Evolutionary conservation across 1,140 invertebrate genomes (phyloP).

Genomic region (Venustaconcha ellipsiformis): DNA sequence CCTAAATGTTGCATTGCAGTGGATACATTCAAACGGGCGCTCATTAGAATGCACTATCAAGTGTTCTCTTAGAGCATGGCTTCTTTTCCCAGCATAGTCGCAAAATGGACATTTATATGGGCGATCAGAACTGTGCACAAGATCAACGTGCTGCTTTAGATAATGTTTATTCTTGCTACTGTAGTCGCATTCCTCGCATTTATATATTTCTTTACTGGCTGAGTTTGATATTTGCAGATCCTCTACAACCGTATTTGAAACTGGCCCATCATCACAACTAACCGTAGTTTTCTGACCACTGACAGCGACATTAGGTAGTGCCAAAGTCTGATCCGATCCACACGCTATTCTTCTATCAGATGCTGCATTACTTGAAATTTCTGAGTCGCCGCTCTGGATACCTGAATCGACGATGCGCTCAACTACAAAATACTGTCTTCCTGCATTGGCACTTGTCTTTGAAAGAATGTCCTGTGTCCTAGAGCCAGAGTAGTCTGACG

Average conservation of each 20-base stretch:
- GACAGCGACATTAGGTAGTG: neutral
- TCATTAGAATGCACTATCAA: slow-evolving; percentile 65
- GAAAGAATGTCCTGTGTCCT: too few relatives aligned
- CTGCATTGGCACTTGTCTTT: too few relatives aligned
- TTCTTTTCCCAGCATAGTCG: slow-evolving; percentile 67
- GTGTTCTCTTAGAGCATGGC: slow-evolving; percentile 65
- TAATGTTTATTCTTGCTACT: slow-evolving; percentile 65
- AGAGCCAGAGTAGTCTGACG: too few relatives aligned
- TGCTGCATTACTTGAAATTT: too few relatives aligned
- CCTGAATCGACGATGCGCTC: too few relatives aligned
- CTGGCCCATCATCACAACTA: neutral
- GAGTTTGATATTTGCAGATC: neutral
- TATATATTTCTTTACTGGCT: slow-evolving; percentile 13
- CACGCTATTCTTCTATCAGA: too few relatives aligned
- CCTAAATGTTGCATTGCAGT: slow-evolving; percentile 66
- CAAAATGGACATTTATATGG: slow-evolving; percentile 67
- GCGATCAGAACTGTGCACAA: slow-evolving; percentile 62
- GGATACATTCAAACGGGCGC: slow-evolving; percentile 60
- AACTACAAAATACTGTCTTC: too few relatives aligned
- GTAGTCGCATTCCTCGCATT: slow-evolving; percentile 58
- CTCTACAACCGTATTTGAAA: neutral
- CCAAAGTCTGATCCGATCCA: neutral
- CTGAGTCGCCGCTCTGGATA: too few relatives aligned
- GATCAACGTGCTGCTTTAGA: slow-evolving; percentile 65
- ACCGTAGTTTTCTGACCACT: neutral